Evolutionary conservation across 30 jellyfish, hydroid and myxozoan species (phyloP).

Genomic region (Pelagia noctiluca): DNA sequence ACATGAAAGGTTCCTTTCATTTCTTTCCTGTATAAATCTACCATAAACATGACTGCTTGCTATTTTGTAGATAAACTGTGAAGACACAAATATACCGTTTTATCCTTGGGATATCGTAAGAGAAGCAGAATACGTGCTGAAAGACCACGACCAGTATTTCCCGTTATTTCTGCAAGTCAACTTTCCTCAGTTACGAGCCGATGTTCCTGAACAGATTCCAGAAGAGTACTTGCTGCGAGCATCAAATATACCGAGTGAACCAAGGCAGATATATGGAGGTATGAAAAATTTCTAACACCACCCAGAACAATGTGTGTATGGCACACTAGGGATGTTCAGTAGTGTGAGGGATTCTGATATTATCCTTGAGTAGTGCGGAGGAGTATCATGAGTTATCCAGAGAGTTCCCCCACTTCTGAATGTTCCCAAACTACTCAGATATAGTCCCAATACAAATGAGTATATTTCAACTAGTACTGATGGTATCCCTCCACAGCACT

Average conservation of each 20-base stretch:
- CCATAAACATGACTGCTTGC: too few relatives aligned
- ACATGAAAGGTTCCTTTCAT: too few relatives aligned
- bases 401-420: too few relatives aligned
- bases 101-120: slow-evolving; percentile 98
- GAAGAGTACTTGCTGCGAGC: slow-evolving; percentile 85
- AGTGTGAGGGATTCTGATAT: background rate
- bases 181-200: slow-evolving; percentile 95
- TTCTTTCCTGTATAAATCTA: too few relatives aligned
- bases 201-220: slow-evolving; percentile 93
- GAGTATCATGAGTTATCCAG: too few relatives aligned
- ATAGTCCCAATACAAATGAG: too few relatives aligned
- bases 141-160: slow-evolving; percentile 91
- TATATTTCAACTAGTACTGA: too few relatives aligned
- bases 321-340: background rate
- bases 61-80: slow-evolving; percentile 87
- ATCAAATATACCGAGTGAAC: slow-evolving; percentile 76
- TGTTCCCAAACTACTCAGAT: too few relatives aligned
- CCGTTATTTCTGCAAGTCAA: slow-evolving; percentile 94
- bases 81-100: slow-evolving; percentile 88
- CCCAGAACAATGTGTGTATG: background rate
- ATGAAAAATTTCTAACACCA: background rate
- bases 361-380: too few relatives aligned
- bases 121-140: slow-evolving; percentile 87
- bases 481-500: too few relatives aligned
- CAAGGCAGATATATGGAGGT: slow-evolving; percentile 96